A percentile compares a stretch with the other conserved stretches of the same genome.
Evolutionary conservation across 2,797 vertebrate genomes (phyloP).

Genomic region (Megaceryle alcyon): DNA sequence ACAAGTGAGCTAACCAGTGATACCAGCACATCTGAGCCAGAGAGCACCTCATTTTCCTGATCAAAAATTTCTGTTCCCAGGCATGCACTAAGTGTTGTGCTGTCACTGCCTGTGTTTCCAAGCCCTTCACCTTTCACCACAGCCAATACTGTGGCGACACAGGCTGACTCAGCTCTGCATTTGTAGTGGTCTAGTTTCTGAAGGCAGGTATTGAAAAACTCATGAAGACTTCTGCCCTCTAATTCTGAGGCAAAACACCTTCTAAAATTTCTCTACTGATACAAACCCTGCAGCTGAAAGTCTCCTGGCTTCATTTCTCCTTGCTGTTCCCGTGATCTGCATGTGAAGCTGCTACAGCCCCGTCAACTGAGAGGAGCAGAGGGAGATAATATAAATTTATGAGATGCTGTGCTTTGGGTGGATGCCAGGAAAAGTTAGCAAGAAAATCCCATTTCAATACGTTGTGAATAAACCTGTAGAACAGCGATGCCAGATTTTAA

Average conservation of each 20-base stretch:
- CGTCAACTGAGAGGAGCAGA: background rate
- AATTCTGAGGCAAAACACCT: background rate
- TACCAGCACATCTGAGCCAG: background rate
- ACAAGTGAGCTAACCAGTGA: background rate
- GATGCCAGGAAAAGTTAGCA: background rate
- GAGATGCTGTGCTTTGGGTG: background rate
- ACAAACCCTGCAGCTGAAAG: background rate
- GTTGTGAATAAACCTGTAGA: background rate
- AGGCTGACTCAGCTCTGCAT: background rate
- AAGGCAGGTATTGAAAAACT: background rate
- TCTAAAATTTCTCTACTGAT: background rate
- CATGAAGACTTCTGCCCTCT: background rate
- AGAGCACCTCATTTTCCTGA: background rate
- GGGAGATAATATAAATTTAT: constrained; percentile 16
- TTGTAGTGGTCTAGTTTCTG: background rate
- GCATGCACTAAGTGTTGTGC: background rate
- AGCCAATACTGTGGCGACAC: background rate
- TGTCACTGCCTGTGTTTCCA: accelerated
- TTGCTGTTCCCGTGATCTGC: background rate
- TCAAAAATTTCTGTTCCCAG: background rate
- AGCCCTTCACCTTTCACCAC: background rate
- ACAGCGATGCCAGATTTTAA: background rate
- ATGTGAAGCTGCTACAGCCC: background rate
- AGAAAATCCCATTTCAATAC: constrained; percentile 39
- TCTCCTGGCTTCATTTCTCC: background rate